Base-by-base conservation (phyloP, 1,140 invertebrate species). In the Sogatella furcifera region DNA sequence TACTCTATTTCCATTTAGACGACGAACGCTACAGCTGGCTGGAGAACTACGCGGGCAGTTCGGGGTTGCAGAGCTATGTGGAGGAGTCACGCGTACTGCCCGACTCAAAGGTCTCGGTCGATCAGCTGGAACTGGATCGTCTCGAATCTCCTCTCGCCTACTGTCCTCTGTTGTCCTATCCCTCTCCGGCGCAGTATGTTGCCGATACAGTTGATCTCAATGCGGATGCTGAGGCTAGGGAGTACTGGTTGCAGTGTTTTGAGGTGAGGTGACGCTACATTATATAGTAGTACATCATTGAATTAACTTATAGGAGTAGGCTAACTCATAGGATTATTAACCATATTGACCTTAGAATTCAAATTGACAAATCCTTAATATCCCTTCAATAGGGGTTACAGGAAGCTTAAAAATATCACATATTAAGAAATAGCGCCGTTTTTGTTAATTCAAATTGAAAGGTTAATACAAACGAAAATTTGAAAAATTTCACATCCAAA, bases 171-270 rank as follows among this genome's bases (percentile, higher is more conserved):
- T 66, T 90, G 14, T 72, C 76, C 58, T 77, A 83, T 66, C 78
- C 76, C 58, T 77, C 84, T 66, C 78, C 81, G 10, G 66, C 70
- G 43, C 74, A 73, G 68, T 97, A 97, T 74, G 81, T 83, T 71
- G 90, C 93, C 15, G 94, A 97, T 73, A 91, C 90, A 17, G 84
- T 93, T 55, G 90, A 97, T 76, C 78, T 97, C 13, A 84, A 87
- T 52, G 78, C 84, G 68, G 91, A 97, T 76, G 77, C 79, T 64
- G 88, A 90, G 73, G 94, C 93, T 17, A 79, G 78, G 78, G 82
- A 88, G 64, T 97, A 97, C 75, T 98, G 95, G 95, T 76, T 97
- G 52, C 78, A 85, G 56, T 95, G 92, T 71, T 91, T 97, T 70
- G 85, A 92, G 70, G 34, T 38, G 11, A 10, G 34, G 5, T 84